Evolutionary conservation across 2,797 vertebrate genomes (phyloP).

Genomic region (Sphenodon punctatus): DNA sequence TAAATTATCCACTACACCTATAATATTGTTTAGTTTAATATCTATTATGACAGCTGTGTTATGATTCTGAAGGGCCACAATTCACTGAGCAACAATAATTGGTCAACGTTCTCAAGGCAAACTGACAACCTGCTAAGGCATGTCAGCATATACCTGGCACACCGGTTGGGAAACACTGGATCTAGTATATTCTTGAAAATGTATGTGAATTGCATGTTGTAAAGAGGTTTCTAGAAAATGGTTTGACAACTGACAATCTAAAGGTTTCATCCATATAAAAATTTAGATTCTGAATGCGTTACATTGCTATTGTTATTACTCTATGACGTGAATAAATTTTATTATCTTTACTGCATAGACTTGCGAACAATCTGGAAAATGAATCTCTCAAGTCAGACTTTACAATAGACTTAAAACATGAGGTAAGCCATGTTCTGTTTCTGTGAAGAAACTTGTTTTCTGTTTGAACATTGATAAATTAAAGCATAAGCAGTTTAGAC

Average conservation of each 20-base stretch:
- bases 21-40: too few species aligned
- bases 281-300: neutral
- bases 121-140: too few species aligned
- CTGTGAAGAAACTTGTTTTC: neutral
- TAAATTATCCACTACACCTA: too few species aligned
- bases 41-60: too few species aligned
- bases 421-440: slow-evolving; percentile 80
- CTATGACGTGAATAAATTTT: neutral
- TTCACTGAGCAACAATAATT: too few species aligned
- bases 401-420: slow-evolving; percentile 97
- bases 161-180: too few species aligned
- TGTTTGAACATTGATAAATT: neutral
- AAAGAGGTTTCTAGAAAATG: neutral
- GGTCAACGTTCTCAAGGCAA: too few species aligned
- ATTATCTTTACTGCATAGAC: slow-evolving; percentile 77
- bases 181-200: neutral
- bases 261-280: neutral
- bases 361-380: slow-evolving; percentile 85
- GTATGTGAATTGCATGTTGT: neutral
- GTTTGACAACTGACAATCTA: neutral
- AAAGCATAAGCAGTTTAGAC: neutral
- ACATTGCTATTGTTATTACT: neutral
- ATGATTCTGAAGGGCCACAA: too few species aligned
- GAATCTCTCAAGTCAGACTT: slow-evolving; percentile 95
- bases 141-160: too few species aligned